These are phyloP conservation scores for Acanthiza pusilla DNA, from an alignment of 2,797 vertebrate species.

Conservation along the genomic window DNA sequence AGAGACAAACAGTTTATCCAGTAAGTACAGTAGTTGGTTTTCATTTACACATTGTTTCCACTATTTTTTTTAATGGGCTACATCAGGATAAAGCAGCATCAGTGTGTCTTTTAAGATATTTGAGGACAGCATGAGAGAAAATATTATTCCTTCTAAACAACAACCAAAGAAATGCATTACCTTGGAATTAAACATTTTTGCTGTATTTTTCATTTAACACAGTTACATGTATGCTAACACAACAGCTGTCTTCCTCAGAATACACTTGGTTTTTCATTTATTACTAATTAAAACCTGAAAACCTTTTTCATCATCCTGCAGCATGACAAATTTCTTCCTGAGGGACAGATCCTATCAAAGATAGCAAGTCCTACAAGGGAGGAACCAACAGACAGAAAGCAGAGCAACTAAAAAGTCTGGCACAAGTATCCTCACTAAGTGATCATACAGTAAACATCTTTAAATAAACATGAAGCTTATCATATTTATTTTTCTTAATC, in stretches of 20 bases:
- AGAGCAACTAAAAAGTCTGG: neutral
- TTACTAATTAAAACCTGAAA: constrained; percentile 52
- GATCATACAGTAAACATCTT: neutral
- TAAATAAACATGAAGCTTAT: neutral
- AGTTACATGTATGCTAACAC: neutral
- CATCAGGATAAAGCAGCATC: neutral
- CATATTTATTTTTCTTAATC: neutral
- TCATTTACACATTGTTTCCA: neutral
- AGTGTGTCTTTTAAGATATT: neutral
- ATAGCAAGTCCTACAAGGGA: neutral
- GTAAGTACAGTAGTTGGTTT: neutral
- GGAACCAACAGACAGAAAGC: neutral
- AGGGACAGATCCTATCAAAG: neutral
- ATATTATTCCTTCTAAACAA: neutral
- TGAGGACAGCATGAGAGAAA: neutral
- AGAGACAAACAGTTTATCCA: neutral
- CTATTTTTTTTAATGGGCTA: neutral
- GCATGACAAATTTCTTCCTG: constrained; percentile 56
- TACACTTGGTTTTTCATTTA: constrained; percentile 2
- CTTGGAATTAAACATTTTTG: neutral
- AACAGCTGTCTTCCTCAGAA: neutral
- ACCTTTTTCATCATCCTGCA: neutral
- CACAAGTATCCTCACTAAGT: neutral
- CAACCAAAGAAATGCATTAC: neutral
- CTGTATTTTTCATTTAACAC: constrained; percentile 20